Conservation (phyloP, 2,797 vertebrate species). For the Cryptoblepharus egeriae region DNA sequence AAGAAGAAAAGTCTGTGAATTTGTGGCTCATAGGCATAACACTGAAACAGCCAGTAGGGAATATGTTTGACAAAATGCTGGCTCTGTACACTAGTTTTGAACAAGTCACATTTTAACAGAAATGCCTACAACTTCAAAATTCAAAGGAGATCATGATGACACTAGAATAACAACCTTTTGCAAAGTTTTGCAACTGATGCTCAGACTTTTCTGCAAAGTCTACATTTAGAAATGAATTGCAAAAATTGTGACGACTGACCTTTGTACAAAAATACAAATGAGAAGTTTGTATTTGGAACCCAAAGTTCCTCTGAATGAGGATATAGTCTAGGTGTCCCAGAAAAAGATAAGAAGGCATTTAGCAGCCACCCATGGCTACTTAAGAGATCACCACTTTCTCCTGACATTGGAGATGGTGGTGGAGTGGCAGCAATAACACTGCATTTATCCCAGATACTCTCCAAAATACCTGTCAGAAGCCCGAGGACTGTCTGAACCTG, state of each 20-base stretch:
- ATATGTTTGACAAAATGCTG: too few relatives aligned
- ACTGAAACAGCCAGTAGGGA: neutral
- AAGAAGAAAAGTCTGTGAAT: neutral
- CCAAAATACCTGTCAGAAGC: conserved; percentile 93
- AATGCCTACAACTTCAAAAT: neutral
- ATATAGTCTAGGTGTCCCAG: too few relatives aligned
- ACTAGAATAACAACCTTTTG: neutral
- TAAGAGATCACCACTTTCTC: conserved; percentile 93
- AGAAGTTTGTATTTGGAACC: too few relatives aligned
- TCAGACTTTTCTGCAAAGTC: too few relatives aligned
- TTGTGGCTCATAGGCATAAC: neutral
- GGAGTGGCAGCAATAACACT: conserved; percentile 93
- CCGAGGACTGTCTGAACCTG: conserved; percentile 95
- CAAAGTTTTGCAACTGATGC: neutral
- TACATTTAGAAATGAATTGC: neutral
- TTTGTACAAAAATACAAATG: too few relatives aligned
- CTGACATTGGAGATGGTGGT: conserved; percentile 94
- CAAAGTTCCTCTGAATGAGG: too few relatives aligned
- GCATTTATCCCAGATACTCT: conserved; percentile 98
- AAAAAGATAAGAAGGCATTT: too few relatives aligned
- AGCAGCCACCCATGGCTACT: too few relatives aligned
- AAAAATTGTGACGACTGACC: neutral
- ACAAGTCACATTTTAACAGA: neutral
- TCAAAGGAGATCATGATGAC: neutral
- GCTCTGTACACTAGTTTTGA: neutral